Percentiles rank a stretch among this genome's conserved stretches.
These are phyloP conservation scores for Lepas anatifera DNA, from an alignment of 2,888 invertebrate genomes.

Conservation along the genomic window DNA sequence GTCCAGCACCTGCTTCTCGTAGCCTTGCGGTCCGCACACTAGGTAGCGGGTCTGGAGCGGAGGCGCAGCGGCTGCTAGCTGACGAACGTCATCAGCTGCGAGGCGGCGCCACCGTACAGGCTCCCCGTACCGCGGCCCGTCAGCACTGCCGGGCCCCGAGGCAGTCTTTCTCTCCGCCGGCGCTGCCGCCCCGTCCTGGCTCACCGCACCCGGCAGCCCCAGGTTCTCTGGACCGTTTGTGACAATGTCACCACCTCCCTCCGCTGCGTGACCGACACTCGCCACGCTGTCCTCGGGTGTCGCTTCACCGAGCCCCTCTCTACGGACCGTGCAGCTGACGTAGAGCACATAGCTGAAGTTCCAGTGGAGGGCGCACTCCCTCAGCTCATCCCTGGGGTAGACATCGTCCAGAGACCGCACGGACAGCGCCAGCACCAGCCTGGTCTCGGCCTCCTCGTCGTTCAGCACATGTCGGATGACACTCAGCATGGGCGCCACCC, in stretches of 20 bases:
- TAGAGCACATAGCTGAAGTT: conserved; percentile 44
- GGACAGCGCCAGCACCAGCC: conserved; percentile 49
- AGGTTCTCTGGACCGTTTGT: not conserved
- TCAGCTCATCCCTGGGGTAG: conserved; percentile 48
- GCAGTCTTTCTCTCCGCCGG: conserved; percentile 46
- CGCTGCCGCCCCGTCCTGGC: too few species aligned
- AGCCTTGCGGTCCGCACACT: conserved; percentile 49
- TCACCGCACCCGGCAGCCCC: too few species aligned
- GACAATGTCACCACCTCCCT: too few species aligned
- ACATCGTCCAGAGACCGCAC: conserved; percentile 45
- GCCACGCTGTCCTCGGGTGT: too few species aligned
- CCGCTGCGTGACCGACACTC: too few species aligned
- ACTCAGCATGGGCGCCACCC: conserved; percentile 54
- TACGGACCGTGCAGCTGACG: too few species aligned
- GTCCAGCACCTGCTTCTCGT: conserved; percentile 41
- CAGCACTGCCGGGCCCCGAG: conserved; percentile 28
- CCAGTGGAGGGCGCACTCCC: conserved; percentile 50
- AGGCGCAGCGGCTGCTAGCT: conserved; percentile 32
- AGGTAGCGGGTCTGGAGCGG: conserved; percentile 38
- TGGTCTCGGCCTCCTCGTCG: conserved; percentile 54
- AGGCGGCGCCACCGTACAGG: conserved; percentile 38
- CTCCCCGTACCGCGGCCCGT: conserved; percentile 41
- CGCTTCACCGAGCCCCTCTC: too few species aligned
- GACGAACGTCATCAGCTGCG: conserved; percentile 31
- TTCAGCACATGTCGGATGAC: conserved; percentile 48